Evolutionary conservation across 2,113 vertebrate genomes (phyloP), one percentile per base, ranked within the genome.

Genomic region (Mirza zaza): DNA sequence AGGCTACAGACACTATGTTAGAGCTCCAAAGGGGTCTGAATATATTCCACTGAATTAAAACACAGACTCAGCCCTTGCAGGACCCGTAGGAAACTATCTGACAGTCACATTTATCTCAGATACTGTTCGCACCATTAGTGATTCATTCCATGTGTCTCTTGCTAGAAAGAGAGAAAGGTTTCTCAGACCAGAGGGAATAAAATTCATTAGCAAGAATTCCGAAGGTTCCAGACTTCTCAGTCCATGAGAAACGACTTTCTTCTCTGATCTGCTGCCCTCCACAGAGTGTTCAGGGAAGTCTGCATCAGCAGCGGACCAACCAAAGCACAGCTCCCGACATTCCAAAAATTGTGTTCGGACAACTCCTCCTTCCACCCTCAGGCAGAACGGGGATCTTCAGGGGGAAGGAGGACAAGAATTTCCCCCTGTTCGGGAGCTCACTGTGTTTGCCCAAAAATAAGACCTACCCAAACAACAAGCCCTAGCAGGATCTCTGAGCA

Each of bases 31-130:
- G 87, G 76, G 36, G 50, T 34, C 50, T 65, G 81, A 87, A 42
- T n/a, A 57, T 32, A 81, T 59, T 82, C 67, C 70, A 32, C 39
- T 71, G 45, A 93, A 77, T 94, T 92, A 95, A 88, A 96, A 85
- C 15, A 88, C 36, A 76, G 61, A 90, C 84, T 96, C 85, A 87
- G 96, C 68, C 75, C 89, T 63, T 68, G 57, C 13, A 59, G 82
- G 57, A 83, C 86, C 75, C 97, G 67, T 23, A 70, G 73, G 88
- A 88, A 93, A 96, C 76, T 32, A 84, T 32, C 82, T 68, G 95
- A 91, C 83, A 84, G 93, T 36, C 57, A 23, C 70, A 61, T 93
- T 97, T 87, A 94, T 93, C 91, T 93, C 93, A 90, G 75, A 93
- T 50, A 77, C 29, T 76, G 39, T 63, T 91, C 50, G 36, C n/a